These are phyloP conservation scores for Forbesichthys papilliferus DNA, from an alignment of 2,113 vertebrate species.

Conservation along the genomic window DNA sequence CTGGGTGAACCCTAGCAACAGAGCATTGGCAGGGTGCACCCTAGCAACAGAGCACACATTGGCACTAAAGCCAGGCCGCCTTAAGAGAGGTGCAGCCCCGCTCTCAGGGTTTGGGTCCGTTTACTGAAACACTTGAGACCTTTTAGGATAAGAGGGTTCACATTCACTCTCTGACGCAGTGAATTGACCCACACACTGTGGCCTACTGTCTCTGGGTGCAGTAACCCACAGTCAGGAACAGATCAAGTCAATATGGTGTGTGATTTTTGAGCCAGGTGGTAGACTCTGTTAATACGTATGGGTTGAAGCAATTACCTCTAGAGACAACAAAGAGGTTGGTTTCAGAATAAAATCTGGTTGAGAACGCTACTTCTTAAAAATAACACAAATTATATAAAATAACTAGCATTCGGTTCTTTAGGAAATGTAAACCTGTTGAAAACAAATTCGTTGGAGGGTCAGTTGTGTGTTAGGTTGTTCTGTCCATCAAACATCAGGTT, in stretches of 20 bases:
- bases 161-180: neutral
- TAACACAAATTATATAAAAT: too few relatives aligned
- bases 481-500: too few relatives aligned
- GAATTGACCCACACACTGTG: conserved; percentile 31
- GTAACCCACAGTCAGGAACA: neutral
- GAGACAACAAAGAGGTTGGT: too few relatives aligned
- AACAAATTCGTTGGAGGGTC: neutral
- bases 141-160: neutral
- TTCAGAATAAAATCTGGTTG: too few relatives aligned
- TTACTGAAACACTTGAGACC: conserved; percentile 1
- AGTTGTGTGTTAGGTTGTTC: neutral
- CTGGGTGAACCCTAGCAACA: conserved; percentile 80
- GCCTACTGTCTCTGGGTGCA: conserved; percentile 11
- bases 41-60: conserved; percentile 55
- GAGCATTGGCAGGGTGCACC: conserved; percentile 67
- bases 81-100: neutral
- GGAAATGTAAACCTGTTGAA: too few relatives aligned
- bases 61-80: neutral
- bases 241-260: conserved; percentile 5
- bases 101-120: conserved; percentile 28
- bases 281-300: neutral
- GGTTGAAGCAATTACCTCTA: too few relatives aligned
- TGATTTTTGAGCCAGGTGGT: conserved; percentile 7
- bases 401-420: too few relatives aligned
- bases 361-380: too few relatives aligned